Percentiles rank a stretch among this genome's conserved stretches.
Evolutionary conservation across 1,140 invertebrate species (phyloP).

Genomic region (Yoshiicerus persimilis): DNA sequence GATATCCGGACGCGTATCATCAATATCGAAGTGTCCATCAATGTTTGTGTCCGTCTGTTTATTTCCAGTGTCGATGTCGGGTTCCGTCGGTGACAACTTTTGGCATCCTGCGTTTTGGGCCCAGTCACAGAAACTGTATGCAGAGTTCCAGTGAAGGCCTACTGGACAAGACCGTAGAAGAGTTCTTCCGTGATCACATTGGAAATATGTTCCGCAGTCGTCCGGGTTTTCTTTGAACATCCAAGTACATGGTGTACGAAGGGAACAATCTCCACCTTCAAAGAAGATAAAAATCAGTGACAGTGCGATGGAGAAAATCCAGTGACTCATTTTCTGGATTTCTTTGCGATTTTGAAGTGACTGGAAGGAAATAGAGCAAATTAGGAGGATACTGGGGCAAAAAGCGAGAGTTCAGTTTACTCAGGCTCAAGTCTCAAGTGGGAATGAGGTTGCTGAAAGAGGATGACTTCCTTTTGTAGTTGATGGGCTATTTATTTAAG

Average conservation of each 20-base stretch:
- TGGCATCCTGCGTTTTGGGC: slow-evolving; percentile 63
- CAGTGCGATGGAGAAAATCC: neutral
- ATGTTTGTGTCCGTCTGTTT: neutral
- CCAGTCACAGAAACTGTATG: slow-evolving; percentile 72
- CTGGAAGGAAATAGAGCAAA: neutral
- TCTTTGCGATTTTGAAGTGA: neutral
- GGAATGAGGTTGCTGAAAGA: neutral
- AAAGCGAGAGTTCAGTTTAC: neutral
- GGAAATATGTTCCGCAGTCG: slow-evolving; percentile 74
- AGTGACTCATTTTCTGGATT: neutral
- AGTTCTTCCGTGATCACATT: slow-evolving; percentile 69
- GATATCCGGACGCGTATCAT: too few relatives aligned
- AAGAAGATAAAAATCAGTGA: neutral
- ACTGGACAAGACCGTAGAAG: slow-evolving; percentile 70
- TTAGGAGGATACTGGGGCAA: neutral
- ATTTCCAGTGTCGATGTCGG: slow-evolving; percentile 3
- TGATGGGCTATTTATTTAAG: neutral
- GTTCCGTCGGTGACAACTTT: neutral
- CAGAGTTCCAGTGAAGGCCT: slow-evolving; percentile 76
- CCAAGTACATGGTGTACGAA: neutral
- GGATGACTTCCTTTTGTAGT: neutral
- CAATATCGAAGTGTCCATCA: neutral
- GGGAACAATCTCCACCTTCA: neutral
- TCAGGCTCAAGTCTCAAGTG: neutral
- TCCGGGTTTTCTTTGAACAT: neutral